A percentile compares a stretch with the other conserved stretches of the same genome.
These are phyloP conservation scores for Catharus fuscescens DNA, from an alignment of 2,113 vertebrate species.

Conservation along the genomic window DNA sequence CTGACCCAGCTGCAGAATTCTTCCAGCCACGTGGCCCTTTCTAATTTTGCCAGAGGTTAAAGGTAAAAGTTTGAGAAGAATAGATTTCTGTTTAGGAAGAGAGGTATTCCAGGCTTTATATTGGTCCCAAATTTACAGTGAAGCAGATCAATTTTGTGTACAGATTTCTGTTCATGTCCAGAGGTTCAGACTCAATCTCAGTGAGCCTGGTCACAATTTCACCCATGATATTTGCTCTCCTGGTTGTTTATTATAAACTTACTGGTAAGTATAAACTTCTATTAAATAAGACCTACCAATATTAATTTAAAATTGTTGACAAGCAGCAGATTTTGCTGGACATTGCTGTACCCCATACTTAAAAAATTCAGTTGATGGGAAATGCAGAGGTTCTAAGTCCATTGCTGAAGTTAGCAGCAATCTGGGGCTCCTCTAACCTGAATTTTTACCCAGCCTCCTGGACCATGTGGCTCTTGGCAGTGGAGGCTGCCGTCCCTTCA, in stretches of 20 bases:
- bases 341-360: not conserved
- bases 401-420: not conserved
- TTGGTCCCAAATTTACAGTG: not conserved
- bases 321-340: not conserved
- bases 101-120: not conserved
- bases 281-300: not conserved
- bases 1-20: not conserved
- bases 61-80: not conserved
- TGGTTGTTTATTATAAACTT: not conserved
- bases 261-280: not conserved
- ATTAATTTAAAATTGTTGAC: not conserved
- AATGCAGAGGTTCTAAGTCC: not conserved
- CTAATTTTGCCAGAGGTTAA: not conserved
- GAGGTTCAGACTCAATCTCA: not conserved
- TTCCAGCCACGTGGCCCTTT: fast-evolving
- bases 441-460: not conserved
- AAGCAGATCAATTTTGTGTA: not conserved
- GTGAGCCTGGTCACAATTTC: not conserved
- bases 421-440: not conserved
- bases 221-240: not conserved
- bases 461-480: not conserved
- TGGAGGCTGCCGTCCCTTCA: not conserved
- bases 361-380: not conserved
- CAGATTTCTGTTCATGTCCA: not conserved
- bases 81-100: not conserved